phyloP scores from a whole-genome alignment of 1,140 invertebrate species.

The Sminthurides bifidus region DNA sequence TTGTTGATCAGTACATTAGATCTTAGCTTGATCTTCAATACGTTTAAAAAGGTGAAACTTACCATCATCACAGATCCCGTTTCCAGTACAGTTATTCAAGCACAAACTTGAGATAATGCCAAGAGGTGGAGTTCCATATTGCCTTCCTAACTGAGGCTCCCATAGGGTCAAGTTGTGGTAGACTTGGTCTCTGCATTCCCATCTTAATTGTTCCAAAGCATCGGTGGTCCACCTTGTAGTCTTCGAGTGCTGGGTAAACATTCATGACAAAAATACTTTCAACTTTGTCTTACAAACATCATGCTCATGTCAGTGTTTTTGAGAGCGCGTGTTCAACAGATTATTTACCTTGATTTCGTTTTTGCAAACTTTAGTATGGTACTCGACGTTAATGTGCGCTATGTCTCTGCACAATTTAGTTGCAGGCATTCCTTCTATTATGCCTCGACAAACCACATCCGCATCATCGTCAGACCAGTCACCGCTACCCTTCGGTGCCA shows the following conservation, averaged over 20 bases:
- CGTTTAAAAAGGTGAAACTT: constrained; percentile 4
- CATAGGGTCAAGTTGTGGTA: constrained; percentile 30
- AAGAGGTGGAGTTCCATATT: constrained; percentile 30
- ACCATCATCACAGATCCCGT: constrained; percentile 27
- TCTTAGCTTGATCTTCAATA: too few relatives aligned
- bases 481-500: neutral
- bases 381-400: constrained; percentile 25
- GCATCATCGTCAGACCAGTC: constrained; percentile 23
- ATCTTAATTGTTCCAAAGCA: constrained; percentile 27
- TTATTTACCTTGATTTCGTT: constrained; percentile 24
- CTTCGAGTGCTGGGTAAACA: constrained; percentile 21
- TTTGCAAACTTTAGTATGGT: constrained; percentile 23
- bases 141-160: constrained; percentile 30
- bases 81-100: constrained; percentile 27
- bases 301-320: too few relatives aligned
- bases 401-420: constrained; percentile 28
- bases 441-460: constrained; percentile 25
- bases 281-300: too few relatives aligned
- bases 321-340: neutral
- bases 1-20: too few relatives aligned
- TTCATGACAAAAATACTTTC: constrained; percentile 10
- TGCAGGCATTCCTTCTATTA: constrained; percentile 29
- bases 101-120: constrained; percentile 27
- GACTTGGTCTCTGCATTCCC: constrained; percentile 30
- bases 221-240: constrained; percentile 22